Conservation (phyloP, 1,140 invertebrate species). For the Megalopta genalis region DNA sequence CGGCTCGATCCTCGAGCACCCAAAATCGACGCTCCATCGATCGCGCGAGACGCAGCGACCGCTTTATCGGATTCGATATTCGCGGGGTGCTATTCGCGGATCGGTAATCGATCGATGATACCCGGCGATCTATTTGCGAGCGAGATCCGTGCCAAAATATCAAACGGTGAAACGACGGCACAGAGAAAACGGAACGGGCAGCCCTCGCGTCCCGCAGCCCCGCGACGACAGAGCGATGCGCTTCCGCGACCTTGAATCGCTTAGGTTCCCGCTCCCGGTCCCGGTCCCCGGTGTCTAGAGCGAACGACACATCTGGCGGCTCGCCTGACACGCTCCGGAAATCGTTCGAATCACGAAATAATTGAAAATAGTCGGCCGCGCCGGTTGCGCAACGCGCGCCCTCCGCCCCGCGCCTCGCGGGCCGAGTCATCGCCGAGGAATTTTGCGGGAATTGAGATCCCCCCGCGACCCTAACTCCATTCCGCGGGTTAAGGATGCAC, state of each 20-base stretch:
- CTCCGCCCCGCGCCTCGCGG: conserved; percentile 2
- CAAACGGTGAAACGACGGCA: not conserved
- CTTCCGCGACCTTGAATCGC: conserved; percentile 41
- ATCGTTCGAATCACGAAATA: conserved; percentile 38
- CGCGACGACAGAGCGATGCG: not conserved
- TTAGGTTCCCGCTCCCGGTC: too few species aligned
- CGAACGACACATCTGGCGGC: conserved; percentile 27
- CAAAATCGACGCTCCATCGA: not conserved
- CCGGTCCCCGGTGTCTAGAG: conserved; percentile 10
- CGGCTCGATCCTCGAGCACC: too few species aligned
- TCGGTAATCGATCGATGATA: not conserved
- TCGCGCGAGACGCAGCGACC: not conserved
- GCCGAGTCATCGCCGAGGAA: conserved; percentile 26
- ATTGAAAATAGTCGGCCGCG: conserved; percentile 29
- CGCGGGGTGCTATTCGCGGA: not conserved
- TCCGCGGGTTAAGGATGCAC: conserved; percentile 3
- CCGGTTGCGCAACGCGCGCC: conserved; percentile 16
- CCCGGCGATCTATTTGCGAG: conserved; percentile 10
- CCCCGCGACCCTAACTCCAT: not conserved
- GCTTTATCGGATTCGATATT: not conserved
- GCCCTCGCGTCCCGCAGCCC: not conserved
- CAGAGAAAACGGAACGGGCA: too few species aligned
- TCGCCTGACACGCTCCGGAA: conserved; percentile 34
- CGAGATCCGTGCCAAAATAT: conserved; percentile 21
- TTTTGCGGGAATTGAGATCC: conserved; percentile 2